Evolutionary conservation across 2,797 vertebrate species (phyloP), one percentile per base, ranked within the genome.

Genomic region (Vireo griseus): DNA sequence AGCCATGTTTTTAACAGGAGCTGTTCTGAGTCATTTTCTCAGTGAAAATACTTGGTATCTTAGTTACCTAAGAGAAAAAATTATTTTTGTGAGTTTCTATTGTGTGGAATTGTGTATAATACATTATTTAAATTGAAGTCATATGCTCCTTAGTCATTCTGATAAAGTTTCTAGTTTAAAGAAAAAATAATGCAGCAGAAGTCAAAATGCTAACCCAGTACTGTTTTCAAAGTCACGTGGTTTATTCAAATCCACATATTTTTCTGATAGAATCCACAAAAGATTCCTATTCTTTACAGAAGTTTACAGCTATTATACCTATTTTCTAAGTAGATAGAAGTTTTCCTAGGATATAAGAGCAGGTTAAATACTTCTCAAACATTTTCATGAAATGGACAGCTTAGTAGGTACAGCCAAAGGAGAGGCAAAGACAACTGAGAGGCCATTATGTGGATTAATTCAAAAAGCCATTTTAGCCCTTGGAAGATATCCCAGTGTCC

Each of bases 391-490:
- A 94, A 71, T 68, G 57, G 57, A 39, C 71, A 92, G 35, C 42
- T 93, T 47, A 33, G 37, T 16, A 87, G 35, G 25, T 55, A 93
- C 31, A 73, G 77, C 11, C 74, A 94, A 92, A 95, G 77, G 37
- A 88, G 74, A 82, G 22, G 45, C 35, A 95, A 92, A 92, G 78
- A 67, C 50, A 92, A 54, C 77, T 48, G 85, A 67, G 39, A 87
- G 58, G 9, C 84, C 75, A 87, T 94, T 95, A 91, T 58, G n/a
- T 89, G 86, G 81, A 95, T 95, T 95, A 91, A 89, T 93, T 95
- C 61, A 92, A 88, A 90, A 94, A 95, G 78, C 40, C 54, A 18
- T 91, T 94, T 94, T 51, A 91, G 81, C 78, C 78, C 68, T 92
- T 96, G 94, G 90, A 94, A 74, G 65, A 79, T 33, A 87, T 87